A percentile compares a stretch with the other conserved stretches of the same genome.
Conservation (phyloP, 2,797 vertebrate species). For the Lepidocolaptes lacrymiger region DNA sequence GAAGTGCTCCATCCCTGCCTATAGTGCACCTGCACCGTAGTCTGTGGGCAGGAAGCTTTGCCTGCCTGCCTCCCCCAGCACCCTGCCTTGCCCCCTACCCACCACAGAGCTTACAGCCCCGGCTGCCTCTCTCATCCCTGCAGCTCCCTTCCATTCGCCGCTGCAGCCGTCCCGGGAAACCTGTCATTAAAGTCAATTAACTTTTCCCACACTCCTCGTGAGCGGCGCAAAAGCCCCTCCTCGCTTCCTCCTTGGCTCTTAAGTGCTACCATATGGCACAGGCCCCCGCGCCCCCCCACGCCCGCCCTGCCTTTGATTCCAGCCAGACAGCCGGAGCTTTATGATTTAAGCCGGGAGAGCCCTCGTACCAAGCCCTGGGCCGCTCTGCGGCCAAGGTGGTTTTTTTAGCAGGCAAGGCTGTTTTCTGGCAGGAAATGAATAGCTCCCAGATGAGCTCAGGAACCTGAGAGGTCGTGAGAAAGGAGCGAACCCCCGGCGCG, state of each 20-base stretch:
- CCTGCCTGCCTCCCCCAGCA: background rate
- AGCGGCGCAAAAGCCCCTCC: constrained; percentile 79
- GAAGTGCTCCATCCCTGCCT: background rate
- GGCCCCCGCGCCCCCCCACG: constrained; percentile 41
- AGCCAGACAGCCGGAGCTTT: constrained; percentile 87
- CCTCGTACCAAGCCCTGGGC: constrained; percentile 88
- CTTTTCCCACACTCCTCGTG: constrained; percentile 91
- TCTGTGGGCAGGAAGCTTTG: background rate
- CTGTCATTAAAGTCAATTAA: constrained; percentile 92
- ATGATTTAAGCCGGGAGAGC: constrained; percentile 89
- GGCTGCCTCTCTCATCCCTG: background rate
- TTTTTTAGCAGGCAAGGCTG: constrained; percentile 88
- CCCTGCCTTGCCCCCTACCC: background rate
- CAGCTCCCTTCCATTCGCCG: constrained; percentile 73
- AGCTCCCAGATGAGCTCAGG: constrained; percentile 97
- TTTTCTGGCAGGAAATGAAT: constrained; percentile 98
- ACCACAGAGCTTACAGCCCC: background rate
- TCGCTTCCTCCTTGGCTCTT: constrained; percentile 88
- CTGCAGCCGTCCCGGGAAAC: constrained; percentile 82
- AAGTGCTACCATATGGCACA: constrained; percentile 94
- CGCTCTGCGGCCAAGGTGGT: constrained; percentile 86
- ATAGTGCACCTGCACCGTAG: background rate
- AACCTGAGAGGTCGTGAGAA: constrained; percentile 99
- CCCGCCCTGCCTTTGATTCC: constrained; percentile 84
- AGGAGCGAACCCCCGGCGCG: constrained; percentile 88